Evolutionary conservation across 2,113 vertebrate species (phyloP).

Genomic region (Prolemur simus): DNA sequence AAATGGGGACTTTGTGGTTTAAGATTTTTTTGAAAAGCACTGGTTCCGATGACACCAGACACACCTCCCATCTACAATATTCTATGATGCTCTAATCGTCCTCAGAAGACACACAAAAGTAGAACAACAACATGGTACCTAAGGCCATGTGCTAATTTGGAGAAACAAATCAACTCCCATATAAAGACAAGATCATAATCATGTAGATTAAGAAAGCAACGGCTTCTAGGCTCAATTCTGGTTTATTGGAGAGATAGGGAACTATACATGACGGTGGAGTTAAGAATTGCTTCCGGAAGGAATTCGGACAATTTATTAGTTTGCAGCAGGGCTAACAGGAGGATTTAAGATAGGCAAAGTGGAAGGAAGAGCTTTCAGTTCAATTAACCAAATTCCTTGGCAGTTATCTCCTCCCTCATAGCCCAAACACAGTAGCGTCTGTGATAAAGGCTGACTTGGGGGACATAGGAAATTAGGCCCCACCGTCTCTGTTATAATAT

Average conservation of each 20-base stretch:
- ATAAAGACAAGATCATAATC: neutral
- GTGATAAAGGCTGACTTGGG: neutral
- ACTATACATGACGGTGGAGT: neutral
- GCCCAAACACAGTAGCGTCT: neutral
- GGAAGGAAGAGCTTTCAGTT: neutral
- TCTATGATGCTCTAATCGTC: neutral
- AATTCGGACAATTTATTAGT: neutral
- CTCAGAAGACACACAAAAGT: neutral
- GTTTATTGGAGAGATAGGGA: neutral
- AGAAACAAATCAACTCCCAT: slow-evolving; percentile 17
- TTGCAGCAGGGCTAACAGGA: neutral
- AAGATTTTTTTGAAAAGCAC: neutral
- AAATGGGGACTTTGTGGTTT: neutral
- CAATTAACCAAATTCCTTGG: neutral
- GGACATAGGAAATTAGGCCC: neutral
- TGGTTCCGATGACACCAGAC: neutral
- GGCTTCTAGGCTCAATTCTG: neutral
- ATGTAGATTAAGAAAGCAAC: neutral
- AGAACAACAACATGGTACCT: neutral
- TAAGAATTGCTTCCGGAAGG: slow-evolving; percentile 4
- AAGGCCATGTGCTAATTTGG: neutral
- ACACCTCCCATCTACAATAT: neutral
- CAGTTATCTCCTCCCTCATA: too few relatives aligned
- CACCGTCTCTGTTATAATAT: too few relatives aligned
- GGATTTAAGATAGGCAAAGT: neutral